Base-by-base conservation (phyloP, 2,888 invertebrate species). In the Erebia palarica region DNA sequence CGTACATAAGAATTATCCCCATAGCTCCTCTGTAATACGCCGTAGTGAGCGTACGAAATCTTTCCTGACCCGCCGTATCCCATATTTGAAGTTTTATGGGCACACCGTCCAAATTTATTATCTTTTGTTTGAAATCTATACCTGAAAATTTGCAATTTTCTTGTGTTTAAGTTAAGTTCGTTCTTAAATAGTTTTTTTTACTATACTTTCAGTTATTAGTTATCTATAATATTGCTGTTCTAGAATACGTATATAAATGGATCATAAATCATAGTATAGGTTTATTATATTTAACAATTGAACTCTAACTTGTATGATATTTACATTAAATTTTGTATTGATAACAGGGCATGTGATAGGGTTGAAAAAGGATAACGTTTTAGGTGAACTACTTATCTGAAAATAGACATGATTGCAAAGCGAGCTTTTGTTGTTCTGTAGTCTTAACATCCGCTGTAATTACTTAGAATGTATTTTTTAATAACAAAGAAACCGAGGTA, bases 1-100 rank as follows among this genome's bases (percentile, higher is more conserved):
- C 98, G 85, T 98, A 98, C 95, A 98, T 97, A 27, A 98, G 94
- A 63, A 98, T 94, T 79, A 98, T 97, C 67, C 98, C 98, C 97
- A 97, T 97, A 14, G 97, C 97, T 5, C 97, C 98, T 63, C 97
- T 94, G 88, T 97, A 98, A 88, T 98, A 97, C 7, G 97, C 97
- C 13, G 97, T 97, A 65, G 97, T 97, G 76, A 98, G 90, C 10
- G 97, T 97, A 55, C 97, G 94, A 88, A 97, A 97, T 73, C 93
- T 82, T 77, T 93, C 93, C 81, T 97, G 96, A 0, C 97, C 97
- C 11, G 97, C 97, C 0, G 97, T 97, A 85, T 98, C 97, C 98
- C 97, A 97, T 86, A 96, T 96, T 89, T 96, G 96, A 65, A 96
- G 92, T 87, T 97, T 97, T 80, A 97, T 96, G 65, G 97, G 97